These are phyloP conservation scores for Macheiramphus alcinus DNA, from an alignment of 2,113 vertebrate species.

Conservation along the genomic window DNA sequence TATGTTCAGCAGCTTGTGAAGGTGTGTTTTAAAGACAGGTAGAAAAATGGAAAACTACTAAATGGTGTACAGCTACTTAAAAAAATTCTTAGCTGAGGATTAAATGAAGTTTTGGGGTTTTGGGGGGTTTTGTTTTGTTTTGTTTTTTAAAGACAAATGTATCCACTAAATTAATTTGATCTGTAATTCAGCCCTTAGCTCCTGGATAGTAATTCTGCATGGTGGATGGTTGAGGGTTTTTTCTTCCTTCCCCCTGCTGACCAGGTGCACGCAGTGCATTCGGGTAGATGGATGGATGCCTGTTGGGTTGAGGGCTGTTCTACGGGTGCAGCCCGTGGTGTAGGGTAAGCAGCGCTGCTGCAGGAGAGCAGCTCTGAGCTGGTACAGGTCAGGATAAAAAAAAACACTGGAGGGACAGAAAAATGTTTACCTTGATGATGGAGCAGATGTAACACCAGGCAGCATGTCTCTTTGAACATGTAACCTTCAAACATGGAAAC, in stretches of 20 bases:
- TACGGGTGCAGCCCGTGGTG: background rate
- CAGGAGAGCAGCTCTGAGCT: background rate
- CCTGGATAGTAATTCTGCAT: background rate
- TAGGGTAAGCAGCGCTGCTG: background rate
- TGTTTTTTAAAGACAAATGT: background rate
- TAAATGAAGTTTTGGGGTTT: background rate
- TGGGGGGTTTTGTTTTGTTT: too few species aligned
- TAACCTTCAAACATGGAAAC: background rate
- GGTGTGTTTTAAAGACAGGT: slow-evolving; percentile 58
- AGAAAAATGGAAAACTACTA: slow-evolving; percentile 79
- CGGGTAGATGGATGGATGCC: background rate
- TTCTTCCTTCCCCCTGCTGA: accelerated
- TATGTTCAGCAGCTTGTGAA: slow-evolving; percentile 77
- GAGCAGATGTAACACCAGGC: background rate
- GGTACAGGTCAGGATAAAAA: background rate
- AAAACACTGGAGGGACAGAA: background rate
- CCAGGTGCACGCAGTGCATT: background rate
- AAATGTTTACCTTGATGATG: background rate
- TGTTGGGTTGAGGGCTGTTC: background rate
- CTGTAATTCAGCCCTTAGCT: background rate
- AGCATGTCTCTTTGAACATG: background rate
- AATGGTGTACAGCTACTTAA: slow-evolving; percentile 12
- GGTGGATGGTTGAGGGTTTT: too few species aligned
- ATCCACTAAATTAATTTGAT: background rate
- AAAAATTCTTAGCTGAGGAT: background rate